phyloP scores from a whole-genome alignment of 2,797 vertebrate species.

The Pangasius larnaudii region DNA sequence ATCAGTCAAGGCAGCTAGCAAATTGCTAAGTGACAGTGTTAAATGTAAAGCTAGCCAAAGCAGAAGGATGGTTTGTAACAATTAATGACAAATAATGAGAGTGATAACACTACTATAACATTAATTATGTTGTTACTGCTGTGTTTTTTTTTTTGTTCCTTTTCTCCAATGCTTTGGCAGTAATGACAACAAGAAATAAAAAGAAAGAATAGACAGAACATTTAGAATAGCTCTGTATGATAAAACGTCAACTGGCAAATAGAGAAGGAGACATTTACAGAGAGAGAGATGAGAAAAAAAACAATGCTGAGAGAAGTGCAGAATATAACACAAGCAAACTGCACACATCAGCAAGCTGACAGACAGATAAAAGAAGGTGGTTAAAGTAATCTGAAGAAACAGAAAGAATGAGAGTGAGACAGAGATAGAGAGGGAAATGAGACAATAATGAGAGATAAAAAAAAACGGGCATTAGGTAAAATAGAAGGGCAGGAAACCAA shows the following conservation, averaged over 20 bases:
- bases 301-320: constrained; percentile 60
- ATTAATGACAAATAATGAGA: too few species aligned
- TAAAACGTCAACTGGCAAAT: background rate
- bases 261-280: constrained; percentile 14
- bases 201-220: background rate
- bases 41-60: background rate
- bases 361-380: constrained; percentile 45
- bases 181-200: background rate
- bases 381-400: constrained; percentile 21
- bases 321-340: constrained; percentile 65
- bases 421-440: constrained; percentile 51
- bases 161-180: background rate
- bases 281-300: constrained; percentile 14
- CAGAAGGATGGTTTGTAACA: background rate
- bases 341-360: constrained; percentile 68
- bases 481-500: background rate
- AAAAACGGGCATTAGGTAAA: background rate
- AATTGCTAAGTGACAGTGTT: background rate
- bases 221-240: background rate
- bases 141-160: background rate
- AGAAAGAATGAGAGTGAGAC: background rate
- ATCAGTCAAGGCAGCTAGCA: background rate
- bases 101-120: background rate
- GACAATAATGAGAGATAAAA: constrained; percentile 48
- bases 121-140: background rate